Base-by-base conservation (phyloP, 2,888 invertebrate species). In the Cabera pusaria region DNA sequence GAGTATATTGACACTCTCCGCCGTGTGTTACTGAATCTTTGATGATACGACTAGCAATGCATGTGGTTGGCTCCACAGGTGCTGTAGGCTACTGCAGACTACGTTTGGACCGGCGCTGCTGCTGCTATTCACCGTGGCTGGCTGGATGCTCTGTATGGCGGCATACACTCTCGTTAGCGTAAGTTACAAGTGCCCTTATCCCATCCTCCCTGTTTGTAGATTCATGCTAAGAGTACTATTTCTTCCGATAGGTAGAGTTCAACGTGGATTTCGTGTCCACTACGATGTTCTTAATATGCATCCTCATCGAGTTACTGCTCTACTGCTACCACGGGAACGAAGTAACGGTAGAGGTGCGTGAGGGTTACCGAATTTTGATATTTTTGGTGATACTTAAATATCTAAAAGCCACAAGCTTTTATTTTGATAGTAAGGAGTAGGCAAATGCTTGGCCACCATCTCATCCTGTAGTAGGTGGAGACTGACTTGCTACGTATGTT, bases 281-380 rank as follows among this genome's bases (percentile, higher is more conserved):
- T 81, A 63, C 76, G 1, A 66, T 90, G 6, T 91, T 91, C 64
- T 84, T 90, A 38, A 59, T 64, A 24, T 91, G 91, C 57, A 90
- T 91, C 61, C 66, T 91, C 7, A 74, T 86, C 4, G 90, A 91
- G 65, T 69, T 91, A 50, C 87, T 89, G 47, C 66, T 91, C 1
- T 90, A 90, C 61, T 91, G 91, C 61, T 91, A 87, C 72, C 90
- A 82, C 52, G 91, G 91, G 4, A 91, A 91, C 56, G 90, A 90
- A 59, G 80, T 91, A 2, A 81, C 87, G 0, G 66, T 85, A 1
- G 85, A 90, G 83, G 92, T 91, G 44, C 32, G 21, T 9, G 3
- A n/a, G n/a, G n/a, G n/a, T n/a, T n/a, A n/a, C n/a, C n/a, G n/a
- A n/a, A n/a, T n/a, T n/a, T n/a, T n/a, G n/a, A n/a, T n/a, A n/a